Evolutionary conservation across 2,888 invertebrate genomes (phyloP), one percentile per base, ranked within the genome.

Genomic region (Microplitis manilae): DNA sequence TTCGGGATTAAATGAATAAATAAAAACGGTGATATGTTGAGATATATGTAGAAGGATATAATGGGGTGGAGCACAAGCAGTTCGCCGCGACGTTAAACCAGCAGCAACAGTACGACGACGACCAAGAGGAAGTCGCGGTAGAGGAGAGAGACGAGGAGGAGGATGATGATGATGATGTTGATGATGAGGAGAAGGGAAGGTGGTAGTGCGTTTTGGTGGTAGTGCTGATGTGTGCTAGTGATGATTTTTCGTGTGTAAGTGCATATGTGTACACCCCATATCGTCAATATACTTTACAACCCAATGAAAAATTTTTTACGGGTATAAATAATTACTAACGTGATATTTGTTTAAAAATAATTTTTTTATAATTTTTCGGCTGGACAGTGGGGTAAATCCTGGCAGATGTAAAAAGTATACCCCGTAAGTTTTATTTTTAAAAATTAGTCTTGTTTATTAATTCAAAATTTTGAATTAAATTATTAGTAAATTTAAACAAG

Each of bases 21-120:
- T 6, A 39, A 65, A 74, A 38, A 15, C 39, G 60, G 30, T 30
- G 65, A 50, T 13, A 38, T 60, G 9, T 13, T 6, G 71, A 39
- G 65, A 72, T 13, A 13, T 13, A 30, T 30, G 30, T 30, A 30
- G 17, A 71, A 75, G 72, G 75, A 75, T 73, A 73, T 73, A 72
- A 65, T 73, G 77, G 77, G 73, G 77, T 77, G 73, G 77, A 77
- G 65, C 61, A 64, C n/a, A 30, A 68, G 65, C 73, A 70, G 60
- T 64, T 70, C 71, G 72, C 38, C 61, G 70, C 39, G 65, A 60
- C 61, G 69, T 62, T 30, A 20, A 62, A 62, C 64, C 62, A 72
- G 50, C 20, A 38, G 39, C 39, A 71, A 50, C 50, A 50, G 8
- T 13, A 50, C 50, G 38, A 15, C 39, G 72, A 38, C 38, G 64